Evolutionary conservation across 2,888 invertebrate genomes (phyloP), one percentile per base, ranked within the genome.

Genomic region (Hirudinaria manillensis): DNA sequence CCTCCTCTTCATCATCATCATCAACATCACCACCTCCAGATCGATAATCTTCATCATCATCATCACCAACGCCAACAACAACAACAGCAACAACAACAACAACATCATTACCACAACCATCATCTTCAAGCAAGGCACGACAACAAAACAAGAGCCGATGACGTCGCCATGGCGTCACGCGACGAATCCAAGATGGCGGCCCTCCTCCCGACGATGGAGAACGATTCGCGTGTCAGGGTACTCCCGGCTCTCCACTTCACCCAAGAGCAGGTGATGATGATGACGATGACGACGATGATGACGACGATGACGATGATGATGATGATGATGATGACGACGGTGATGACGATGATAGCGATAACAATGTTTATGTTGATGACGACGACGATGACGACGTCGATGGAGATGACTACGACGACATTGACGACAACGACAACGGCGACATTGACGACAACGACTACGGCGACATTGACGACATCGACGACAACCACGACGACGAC

Each of bases 201-300:
- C 61, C 24, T 24, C 61, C 19, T 61, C 16, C 45, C 45, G 16
- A 4, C 45, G 4, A 2, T n/a, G 61, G 61, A 61, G 13, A 7
- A 21, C 61, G 61, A 61, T 7, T 61, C 61, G 10, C 29, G 32
- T 29, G 34, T 68, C 68, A 68, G 36, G 36, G 68, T 10, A 1
- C 21, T 34, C 10, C 68, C 68, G n/a, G 32, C 32, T 10, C 32
- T 68, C 21, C 68, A 68, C 32, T 68, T 68, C 36, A 68, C 68
- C 7, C 68, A 68, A 34, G 68, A 68, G 32, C 68, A 68, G 36
- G 68, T 68, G 32, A 68, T 34, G 36, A 29, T 13, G 68, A 27
- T 6, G 68, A 4, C 34, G n/a, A 68, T 68, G n/a, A 68, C 34
- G n/a, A 34, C 34, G n/a, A 68, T 68, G 32, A 68, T 68, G n/a